Evolutionary conservation across 2,113 vertebrate species (phyloP), one percentile per base, ranked within the genome.

Genomic region (Coptodon rendalli): DNA sequence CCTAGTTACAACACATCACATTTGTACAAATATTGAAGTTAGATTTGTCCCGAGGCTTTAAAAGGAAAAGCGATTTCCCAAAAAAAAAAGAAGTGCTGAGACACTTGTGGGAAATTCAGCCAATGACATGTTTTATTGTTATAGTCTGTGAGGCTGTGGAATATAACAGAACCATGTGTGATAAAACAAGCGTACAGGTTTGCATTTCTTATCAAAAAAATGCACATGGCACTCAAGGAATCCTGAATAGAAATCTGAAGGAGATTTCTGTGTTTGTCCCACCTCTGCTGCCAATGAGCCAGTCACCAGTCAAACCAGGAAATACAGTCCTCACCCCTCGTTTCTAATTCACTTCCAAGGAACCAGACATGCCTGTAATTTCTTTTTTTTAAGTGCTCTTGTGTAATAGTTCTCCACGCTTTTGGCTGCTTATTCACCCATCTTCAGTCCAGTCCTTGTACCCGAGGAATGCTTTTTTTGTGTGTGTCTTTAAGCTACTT

Each of bases 21-120:
- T 91, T 90, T 61, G 1, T 81, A 84, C 87, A 86, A 54, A 86
- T 93, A 87, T 90, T 82, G 63, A 85, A 73, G 86, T 93, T 66
- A 86, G 27, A 84, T 89, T 81, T 90, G 40, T 86, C 40, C 68
- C 43, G 52, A 63, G 83, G 88, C 61, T 78, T 87, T 76, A 56
- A 43, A 89, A 4, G 24, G 17, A 0, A 19, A 83, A 59, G n/a
- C 19, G 29, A 22, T 71, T 66, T 66, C 0, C 19, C 34, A 29
- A 29, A 27, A 14, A 29, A 34, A 16, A 81, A 73, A 48, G 5
- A 40, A 24, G 54, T 54, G 22, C 24, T 52, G 48, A 16, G 1
- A 66, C 2, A 6, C 63, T 87, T 63, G 29, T 83, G 22, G 63
- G 34, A 84, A 86, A 45, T 57, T 9, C 14, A 53, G 19, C 50